These are phyloP conservation scores for Dynastes maya DNA, from an alignment of 2,888 invertebrate species.

Conservation along the genomic window DNA sequence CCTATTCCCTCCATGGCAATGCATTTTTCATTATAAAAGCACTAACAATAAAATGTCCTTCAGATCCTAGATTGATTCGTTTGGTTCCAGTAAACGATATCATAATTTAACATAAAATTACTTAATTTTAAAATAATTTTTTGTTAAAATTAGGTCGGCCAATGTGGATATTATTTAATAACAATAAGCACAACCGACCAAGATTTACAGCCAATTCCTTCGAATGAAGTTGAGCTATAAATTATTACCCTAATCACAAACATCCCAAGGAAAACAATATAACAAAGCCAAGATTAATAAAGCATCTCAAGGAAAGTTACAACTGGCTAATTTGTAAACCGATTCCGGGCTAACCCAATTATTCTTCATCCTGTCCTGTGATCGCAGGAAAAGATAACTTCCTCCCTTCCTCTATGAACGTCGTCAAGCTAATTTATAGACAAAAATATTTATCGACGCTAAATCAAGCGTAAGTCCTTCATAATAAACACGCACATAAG, in stretches of 20 bases:
- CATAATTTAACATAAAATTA: no score
- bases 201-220: background rate
- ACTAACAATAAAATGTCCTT: no score
- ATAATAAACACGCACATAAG: no score
- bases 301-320: background rate
- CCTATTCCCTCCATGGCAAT: no score
- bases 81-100: no score
- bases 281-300: background rate
- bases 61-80: no score
- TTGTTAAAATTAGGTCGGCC: no score
- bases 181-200: no score
- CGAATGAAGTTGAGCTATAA: background rate
- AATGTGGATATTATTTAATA: no score
- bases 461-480: background rate
- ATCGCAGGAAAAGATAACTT: background rate
- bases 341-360: background rate
- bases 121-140: no score
- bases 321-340: constrained; percentile 5
- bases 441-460: constrained; percentile 1
- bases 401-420: background rate
- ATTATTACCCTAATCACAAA: constrained; percentile 9
- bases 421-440: background rate
- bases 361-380: background rate
- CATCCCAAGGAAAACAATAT: background rate
- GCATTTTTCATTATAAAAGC: no score